A percentile compares a stretch with the other conserved stretches of the same genome.
These are phyloP conservation scores for Carassius gibelio DNA, from an alignment of 2,113 vertebrate genomes.

Conservation along the genomic window DNA sequence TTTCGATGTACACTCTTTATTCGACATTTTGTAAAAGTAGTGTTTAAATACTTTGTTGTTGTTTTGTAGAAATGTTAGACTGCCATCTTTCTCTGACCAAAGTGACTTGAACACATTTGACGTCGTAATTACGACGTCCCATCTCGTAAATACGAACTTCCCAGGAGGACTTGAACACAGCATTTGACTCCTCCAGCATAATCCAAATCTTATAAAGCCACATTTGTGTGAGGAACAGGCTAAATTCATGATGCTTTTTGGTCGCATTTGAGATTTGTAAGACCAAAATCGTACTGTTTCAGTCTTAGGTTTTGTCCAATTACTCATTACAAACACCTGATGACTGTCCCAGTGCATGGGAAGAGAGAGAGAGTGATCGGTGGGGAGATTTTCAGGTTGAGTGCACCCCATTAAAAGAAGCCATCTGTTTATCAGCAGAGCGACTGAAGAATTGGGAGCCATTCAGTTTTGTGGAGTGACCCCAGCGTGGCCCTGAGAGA, in stretches of 20 bases:
- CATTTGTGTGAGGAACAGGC: not conserved
- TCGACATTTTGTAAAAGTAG: no score
- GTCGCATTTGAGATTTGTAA: not conserved
- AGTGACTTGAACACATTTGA: not conserved
- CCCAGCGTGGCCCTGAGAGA: constrained; percentile 43
- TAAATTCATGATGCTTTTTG: not conserved
- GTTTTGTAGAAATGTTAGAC: not conserved
- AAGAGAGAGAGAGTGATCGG: constrained; percentile 30
- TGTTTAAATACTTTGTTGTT: no score
- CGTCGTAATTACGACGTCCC: no score
- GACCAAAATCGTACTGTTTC: constrained; percentile 14
- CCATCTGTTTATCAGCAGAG: constrained; percentile 65
- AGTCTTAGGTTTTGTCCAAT: constrained; percentile 37
- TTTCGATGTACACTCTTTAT: not conserved
- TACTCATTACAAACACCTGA: constrained; percentile 57
- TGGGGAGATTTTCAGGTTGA: constrained; percentile 65
- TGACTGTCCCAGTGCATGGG: constrained; percentile 35
- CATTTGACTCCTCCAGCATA: not conserved
- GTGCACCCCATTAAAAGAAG: constrained; percentile 62
- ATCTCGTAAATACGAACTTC: no score
- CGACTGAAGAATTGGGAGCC: constrained; percentile 50
- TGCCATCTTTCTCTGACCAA: not conserved
- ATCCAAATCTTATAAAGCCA: not conserved
- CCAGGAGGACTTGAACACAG: no score
- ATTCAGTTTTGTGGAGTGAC: constrained; percentile 55